A percentile compares a stretch with the other conserved stretches of the same genome.
Evolutionary conservation across 1,140 invertebrate genomes (phyloP).

Genomic region (Caenorhabditis brenneri): DNA sequence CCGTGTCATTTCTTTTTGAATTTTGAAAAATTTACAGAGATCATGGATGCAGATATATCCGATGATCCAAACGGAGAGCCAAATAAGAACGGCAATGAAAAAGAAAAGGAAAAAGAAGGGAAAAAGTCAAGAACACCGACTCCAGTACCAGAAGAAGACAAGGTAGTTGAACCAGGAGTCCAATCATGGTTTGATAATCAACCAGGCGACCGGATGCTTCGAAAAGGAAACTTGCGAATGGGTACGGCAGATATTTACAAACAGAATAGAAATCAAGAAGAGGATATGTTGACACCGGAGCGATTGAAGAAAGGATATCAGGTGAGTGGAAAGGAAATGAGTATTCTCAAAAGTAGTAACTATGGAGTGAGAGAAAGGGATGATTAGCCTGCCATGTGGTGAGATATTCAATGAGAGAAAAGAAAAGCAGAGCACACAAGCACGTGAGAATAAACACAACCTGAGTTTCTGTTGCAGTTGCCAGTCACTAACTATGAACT

Average conservation of each 20-base stretch:
- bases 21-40: too few relatives aligned
- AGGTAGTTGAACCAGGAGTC: too few relatives aligned
- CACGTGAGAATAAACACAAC: slow-evolving; percentile 15
- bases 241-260: slow-evolving; percentile 44
- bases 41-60: too few relatives aligned
- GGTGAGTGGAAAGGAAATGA: not conserved
- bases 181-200: not conserved
- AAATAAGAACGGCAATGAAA: too few relatives aligned
- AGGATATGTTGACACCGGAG: slow-evolving; percentile 38
- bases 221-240: not conserved
- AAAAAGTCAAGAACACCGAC: not conserved
- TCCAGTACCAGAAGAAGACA: not conserved
- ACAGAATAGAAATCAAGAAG: slow-evolving; percentile 14
- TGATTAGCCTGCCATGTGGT: not conserved
- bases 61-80: too few relatives aligned
- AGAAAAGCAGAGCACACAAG: not conserved
- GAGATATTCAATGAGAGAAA: not conserved
- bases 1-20: too few relatives aligned
- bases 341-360: not conserved
- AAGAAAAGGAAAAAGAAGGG: not conserved
- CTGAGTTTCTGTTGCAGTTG: slow-evolving; percentile 41
- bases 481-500: slow-evolving; percentile 29
- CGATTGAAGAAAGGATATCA: slow-evolving; percentile 30
- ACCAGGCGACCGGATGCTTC: not conserved
- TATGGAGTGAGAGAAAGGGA: not conserved